phyloP scores from a whole-genome alignment of 2,113 vertebrate genomes.

The Chaenocephalus aceratus region DNA sequence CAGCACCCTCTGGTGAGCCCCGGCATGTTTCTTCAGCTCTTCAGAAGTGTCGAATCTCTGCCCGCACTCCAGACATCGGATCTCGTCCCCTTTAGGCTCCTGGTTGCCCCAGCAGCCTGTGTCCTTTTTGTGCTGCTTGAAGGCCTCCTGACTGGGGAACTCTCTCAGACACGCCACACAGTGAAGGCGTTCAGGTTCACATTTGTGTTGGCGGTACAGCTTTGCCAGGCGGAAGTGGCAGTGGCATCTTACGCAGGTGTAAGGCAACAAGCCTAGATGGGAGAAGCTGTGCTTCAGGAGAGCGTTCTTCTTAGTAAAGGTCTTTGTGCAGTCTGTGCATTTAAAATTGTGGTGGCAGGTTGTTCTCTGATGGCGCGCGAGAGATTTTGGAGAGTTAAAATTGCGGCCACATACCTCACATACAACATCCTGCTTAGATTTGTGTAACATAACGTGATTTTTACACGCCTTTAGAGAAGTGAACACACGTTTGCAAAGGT shows the following conservation, averaged over 20 bases:
- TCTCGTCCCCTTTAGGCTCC: slow-evolving; percentile 69
- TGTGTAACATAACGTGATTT: slow-evolving; percentile 77
- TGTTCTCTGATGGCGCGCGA: slow-evolving; percentile 73
- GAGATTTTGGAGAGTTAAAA: slow-evolving; percentile 47
- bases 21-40: slow-evolving; percentile 88
- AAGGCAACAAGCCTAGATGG: slow-evolving; percentile 86
- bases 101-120: slow-evolving; percentile 86
- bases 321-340: slow-evolving; percentile 64
- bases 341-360: slow-evolving; percentile 64
- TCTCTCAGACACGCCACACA: slow-evolving; percentile 83
- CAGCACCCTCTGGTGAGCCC: slow-evolving; percentile 91
- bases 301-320: slow-evolving; percentile 74
- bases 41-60: slow-evolving; percentile 86
- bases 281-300: slow-evolving; percentile 86
- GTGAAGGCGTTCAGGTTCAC: slow-evolving; percentile 78
- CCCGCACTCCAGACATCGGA: slow-evolving; percentile 89
- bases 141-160: slow-evolving; percentile 78
- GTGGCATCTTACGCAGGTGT: slow-evolving; percentile 84
- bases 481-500: slow-evolving; percentile 85
- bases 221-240: slow-evolving; percentile 82
- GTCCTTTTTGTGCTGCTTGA: slow-evolving; percentile 84
- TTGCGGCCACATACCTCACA: slow-evolving; percentile 66
- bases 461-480: slow-evolving; percentile 65
- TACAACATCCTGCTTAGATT: slow-evolving; percentile 51
- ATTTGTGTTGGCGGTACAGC: slow-evolving; percentile 80